Evolutionary conservation across 2,797 vertebrate genomes (phyloP), one percentile per base, ranked within the genome.

Genomic region (Crocodylus rhombifer): DNA sequence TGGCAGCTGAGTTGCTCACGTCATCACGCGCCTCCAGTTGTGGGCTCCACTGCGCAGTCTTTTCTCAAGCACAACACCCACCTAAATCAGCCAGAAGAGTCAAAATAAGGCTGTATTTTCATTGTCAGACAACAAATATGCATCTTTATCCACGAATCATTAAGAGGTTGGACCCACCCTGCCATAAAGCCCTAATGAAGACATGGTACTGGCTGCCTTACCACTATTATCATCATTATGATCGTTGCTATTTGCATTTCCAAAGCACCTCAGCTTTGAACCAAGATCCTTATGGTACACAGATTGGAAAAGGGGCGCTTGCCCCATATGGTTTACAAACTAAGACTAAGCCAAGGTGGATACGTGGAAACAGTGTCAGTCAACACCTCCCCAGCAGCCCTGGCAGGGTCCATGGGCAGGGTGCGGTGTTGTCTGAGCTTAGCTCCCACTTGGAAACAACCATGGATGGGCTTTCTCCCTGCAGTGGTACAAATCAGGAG

Each of bases 241-340:
- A 0, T 4, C 1, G 1, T 11, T 6, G 1, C 55, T 1, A 7
- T 2, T 57, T 1, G 0, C 28, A n/a, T 6, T 64, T 23, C n/a
- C 33, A 30, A 4, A 23, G 65, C 30, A 69, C 21, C 18, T 6
- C 11, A 62, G 11, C 30, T 20, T 20, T 33, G 30, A 6, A 69
- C 65, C 30, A 30, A 20, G 65, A 33, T 30, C 65, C 30, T 11
- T 4, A 11, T 69, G 65, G 21, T 30, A 33, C 18, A 36, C 30
- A 69, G 65, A 69, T 30, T 4, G 33, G 9, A 61, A 61, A 62
- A 25, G 11, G 21, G 26, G 61, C 26, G 21, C 23, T 25, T 62
- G 61, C 23, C 61, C 23, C 61, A 26, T 23, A 62, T 2, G 26
- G 61, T 13, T 62, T n/a, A 65, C 42, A 42, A 42, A 42, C 42